Base-by-base conservation (phyloP, 2,113 vertebrate species). In the Trogon surrucura region DNA sequence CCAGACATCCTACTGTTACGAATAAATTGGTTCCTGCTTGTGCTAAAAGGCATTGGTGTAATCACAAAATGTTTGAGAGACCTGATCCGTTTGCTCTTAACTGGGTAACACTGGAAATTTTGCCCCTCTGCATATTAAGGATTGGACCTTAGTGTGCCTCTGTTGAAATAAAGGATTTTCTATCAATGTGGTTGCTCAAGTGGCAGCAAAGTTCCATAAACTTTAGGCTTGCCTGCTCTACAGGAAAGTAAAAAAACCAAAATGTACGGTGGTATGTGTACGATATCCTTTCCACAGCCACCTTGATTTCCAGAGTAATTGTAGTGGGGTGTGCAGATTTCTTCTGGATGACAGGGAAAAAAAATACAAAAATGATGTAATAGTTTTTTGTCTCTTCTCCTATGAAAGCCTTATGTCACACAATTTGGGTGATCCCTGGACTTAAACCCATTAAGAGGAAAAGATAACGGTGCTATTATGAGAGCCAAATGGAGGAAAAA, bases 221-320 rank as follows among this genome's bases (percentile, higher is more conserved):
- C 29, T 88, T 65, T 62, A 70, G 71, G 29, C 3, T 32, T 34
- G n/a, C 21, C 41, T 78, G 64, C 38, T 91, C 30, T 71, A 36
- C 44, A 71, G 69, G 18, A 57, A 71, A 38, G 45, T 41, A 54
- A 88, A 80, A 25, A 75, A 45, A 3, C 2, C 36, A 57, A 54
- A 41, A 61, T 41, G 2, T 18, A 26, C 34, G 11, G 4, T 27
- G n/a, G 19, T 75, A 6, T 0, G 2, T 48, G 10, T 50, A 26
- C 41, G 38, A 30, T 34, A 89, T 79, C 69, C 25, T 29, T 88
- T 80, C 65, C 22, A 50, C 48, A 69, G 18, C 17, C 13, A 56
- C 15, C 23, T 60, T 62, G 17, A 41, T 89, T 89, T 58, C 44
- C 44, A 32, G 17, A 41, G 34, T 64, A 50, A 50, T 26, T 70